Percentiles rank a stretch among this genome's conserved stretches.
Conservation (phyloP, 2,888 invertebrate species). For the Caradrina kadenii region DNA sequence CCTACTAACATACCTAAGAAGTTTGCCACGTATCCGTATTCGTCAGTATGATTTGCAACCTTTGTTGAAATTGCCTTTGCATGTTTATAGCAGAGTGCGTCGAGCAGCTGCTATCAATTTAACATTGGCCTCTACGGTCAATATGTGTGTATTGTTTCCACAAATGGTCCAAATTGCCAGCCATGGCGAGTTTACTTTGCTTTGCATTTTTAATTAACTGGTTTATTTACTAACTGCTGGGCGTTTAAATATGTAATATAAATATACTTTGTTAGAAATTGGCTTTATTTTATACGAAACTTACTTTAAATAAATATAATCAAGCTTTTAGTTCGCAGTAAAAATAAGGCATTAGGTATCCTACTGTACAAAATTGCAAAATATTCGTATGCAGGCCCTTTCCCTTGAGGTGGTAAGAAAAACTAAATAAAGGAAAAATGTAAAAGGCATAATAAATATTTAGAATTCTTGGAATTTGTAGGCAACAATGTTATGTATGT, state of each 20-base stretch:
- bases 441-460: slow-evolving; percentile 46
- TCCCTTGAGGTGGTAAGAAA: slow-evolving; percentile 25
- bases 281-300: background rate
- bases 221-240: background rate
- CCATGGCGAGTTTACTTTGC: background rate
- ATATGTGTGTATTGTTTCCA: background rate
- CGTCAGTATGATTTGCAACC: slow-evolving; percentile 36
- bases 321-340: background rate
- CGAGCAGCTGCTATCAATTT: slow-evolving; percentile 28
- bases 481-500: slow-evolving; percentile 27
- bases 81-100: background rate
- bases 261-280: background rate
- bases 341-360: background rate
- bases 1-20: slow-evolving; percentile 13
- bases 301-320: slow-evolving; percentile 13
- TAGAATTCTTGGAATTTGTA: slow-evolving; percentile 35
- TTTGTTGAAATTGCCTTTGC: slow-evolving; percentile 11
- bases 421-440: slow-evolving; percentile 24
- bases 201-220: slow-evolving; percentile 8
- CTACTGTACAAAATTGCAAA: slow-evolving; percentile 23
- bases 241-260: background rate
- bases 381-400: slow-evolving; percentile 14
- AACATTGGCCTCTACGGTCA: background rate
- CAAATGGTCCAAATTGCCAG: background rate
- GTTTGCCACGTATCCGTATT: slow-evolving; percentile 18